Conservation (phyloP, 53 echinoderm and acorn worm genomes). For the Paracentrotus lividus region DNA sequence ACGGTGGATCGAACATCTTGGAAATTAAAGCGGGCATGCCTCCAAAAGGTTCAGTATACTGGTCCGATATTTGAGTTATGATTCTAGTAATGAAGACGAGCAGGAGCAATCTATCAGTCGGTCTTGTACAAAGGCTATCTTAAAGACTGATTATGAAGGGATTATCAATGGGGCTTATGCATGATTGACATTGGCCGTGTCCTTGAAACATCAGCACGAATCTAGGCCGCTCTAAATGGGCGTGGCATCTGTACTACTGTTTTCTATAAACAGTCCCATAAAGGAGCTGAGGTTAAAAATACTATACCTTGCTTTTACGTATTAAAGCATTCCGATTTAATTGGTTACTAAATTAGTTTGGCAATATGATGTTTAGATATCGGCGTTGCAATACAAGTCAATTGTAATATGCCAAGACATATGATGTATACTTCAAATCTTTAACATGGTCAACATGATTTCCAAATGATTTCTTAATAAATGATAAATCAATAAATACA, state of each 20-base stretch:
- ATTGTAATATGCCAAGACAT: no score
- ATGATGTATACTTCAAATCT: no score
- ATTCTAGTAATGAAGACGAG: neutral
- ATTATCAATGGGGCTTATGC: conserved; percentile 18
- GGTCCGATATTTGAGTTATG: conserved; percentile 15
- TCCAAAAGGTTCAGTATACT: conserved; percentile 10
- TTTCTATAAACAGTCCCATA: no score
- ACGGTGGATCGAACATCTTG: neutral
- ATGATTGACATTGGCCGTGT: neutral
- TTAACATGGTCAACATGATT: no score
- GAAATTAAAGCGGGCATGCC: conserved; percentile 2
- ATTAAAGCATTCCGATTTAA: no score
- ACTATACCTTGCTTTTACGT: no score
- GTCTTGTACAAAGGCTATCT: conserved; percentile 20
- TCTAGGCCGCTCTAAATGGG: neutral
- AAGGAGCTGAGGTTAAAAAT: no score
- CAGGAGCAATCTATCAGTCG: conserved; percentile 27
- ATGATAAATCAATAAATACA: no score
- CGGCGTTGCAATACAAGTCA: no score
- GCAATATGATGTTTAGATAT: no score
- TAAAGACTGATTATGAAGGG: neutral
- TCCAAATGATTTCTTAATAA: no score
- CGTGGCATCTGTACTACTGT: neutral
- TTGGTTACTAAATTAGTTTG: no score
- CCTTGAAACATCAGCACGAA: neutral